Evolutionary conservation across 1,140 invertebrate genomes (phyloP).

Genomic region (Euura lappo): DNA sequence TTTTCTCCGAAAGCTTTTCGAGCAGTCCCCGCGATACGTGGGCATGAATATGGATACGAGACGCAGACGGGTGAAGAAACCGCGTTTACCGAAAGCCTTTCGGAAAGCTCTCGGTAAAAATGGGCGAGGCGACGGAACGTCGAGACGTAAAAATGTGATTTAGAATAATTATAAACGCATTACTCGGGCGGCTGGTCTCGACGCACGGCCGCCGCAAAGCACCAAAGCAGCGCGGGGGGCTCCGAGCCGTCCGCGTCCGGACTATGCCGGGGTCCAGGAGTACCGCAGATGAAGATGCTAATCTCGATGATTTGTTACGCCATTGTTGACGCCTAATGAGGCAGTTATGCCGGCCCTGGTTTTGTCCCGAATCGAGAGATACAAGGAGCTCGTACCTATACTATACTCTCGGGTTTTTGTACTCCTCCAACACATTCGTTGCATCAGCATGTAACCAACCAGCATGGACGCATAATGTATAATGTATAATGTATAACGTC

Average conservation of each 20-base stretch:
- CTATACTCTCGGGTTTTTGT: not conserved
- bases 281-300: constrained; percentile 39
- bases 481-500: too few relatives aligned
- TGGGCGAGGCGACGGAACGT: not conserved
- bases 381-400: not conserved
- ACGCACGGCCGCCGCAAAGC: constrained; percentile 10
- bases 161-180: constrained; percentile 50
- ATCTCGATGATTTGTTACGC: constrained; percentile 49
- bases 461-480: too few relatives aligned
- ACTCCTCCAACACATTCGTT: too few relatives aligned
- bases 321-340: constrained; percentile 51
- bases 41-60: too few relatives aligned
- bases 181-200: constrained; percentile 35
- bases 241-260: too few relatives aligned
- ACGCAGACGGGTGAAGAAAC: too few relatives aligned
- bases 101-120: not conserved
- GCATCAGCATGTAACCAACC: too few relatives aligned
- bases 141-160: constrained; percentile 38
- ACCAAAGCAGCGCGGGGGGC: too few relatives aligned
- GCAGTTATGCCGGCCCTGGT: constrained; percentile 16
- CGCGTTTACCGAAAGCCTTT: not conserved
- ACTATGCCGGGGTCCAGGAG: not conserved
- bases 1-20: too few relatives aligned
- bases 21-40: too few relatives aligned
- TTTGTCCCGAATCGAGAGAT: constrained; percentile 2